Conservation (phyloP, 2,797 vertebrate genomes). For the Sandelia bainsii region DNA sequence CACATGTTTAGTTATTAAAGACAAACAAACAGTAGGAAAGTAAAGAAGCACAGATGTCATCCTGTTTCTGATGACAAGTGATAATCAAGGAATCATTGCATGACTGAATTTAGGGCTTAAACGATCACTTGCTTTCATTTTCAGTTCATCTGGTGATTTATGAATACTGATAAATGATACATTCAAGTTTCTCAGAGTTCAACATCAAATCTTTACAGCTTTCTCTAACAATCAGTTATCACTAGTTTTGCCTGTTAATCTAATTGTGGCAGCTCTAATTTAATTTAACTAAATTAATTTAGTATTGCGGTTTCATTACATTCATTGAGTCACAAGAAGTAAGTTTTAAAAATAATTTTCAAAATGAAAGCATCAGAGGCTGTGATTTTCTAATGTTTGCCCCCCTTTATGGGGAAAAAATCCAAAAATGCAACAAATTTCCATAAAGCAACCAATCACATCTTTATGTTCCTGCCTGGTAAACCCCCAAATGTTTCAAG, state of each 20-base stretch:
- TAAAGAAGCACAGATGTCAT: slow-evolving; percentile 2
- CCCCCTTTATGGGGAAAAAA: not conserved
- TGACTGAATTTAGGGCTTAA: not conserved
- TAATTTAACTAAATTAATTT: not conserved
- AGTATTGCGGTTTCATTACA: not conserved
- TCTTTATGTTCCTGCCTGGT: not conserved
- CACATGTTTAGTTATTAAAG: slow-evolving; percentile 35
- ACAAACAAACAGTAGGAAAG: not conserved
- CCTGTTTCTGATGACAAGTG: not conserved
- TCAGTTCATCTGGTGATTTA: too few relatives aligned
- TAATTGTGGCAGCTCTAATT: too few relatives aligned
- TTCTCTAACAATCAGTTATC: too few relatives aligned
- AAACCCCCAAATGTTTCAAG: too few relatives aligned
- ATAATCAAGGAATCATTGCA: not conserved
- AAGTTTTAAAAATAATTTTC: too few relatives aligned
- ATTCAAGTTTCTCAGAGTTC: not conserved
- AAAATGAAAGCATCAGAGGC: not conserved
- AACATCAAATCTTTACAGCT: too few relatives aligned
- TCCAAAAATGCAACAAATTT: not conserved
- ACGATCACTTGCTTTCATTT: not conserved
- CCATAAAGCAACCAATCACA: slow-evolving; percentile 2
- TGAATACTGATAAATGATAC: not conserved
- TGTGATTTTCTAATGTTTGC: too few relatives aligned
- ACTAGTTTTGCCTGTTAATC: too few relatives aligned
- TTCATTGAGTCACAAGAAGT: not conserved